Conservation (phyloP, 2,888 invertebrate species). For the Zhengitettix transpicula region DNA sequence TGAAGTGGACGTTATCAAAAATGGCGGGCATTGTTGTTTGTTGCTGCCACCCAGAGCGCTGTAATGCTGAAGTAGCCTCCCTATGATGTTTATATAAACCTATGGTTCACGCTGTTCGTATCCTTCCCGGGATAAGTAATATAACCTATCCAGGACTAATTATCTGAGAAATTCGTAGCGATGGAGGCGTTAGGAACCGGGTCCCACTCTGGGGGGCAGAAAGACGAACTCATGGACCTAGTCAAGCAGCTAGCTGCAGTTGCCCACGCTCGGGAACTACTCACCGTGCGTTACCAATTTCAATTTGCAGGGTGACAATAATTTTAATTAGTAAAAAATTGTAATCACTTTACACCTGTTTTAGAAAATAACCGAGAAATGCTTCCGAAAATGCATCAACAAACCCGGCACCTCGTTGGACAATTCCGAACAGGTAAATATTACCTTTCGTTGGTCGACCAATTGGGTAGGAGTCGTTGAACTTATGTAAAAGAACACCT, state of each 20-base stretch:
- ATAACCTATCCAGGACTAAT: too few relatives aligned
- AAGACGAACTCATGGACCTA: conserved; percentile 82
- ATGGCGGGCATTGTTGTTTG: too few relatives aligned
- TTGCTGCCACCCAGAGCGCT: too few relatives aligned
- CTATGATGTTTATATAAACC: too few relatives aligned
- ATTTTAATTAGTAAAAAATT: background rate
- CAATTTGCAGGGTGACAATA: conserved; percentile 6
- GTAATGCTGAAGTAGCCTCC: too few relatives aligned
- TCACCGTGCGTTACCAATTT: conserved; percentile 41
- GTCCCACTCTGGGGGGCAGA: conserved; percentile 47
- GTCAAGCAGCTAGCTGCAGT: conserved; percentile 90
- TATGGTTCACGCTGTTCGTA: too few relatives aligned
- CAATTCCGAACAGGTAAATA: conserved; percentile 70
- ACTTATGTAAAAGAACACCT: too few relatives aligned
- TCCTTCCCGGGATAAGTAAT: too few relatives aligned
- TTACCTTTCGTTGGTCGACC: too few relatives aligned
- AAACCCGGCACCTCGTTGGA: conserved; percentile 84
- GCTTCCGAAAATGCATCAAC: conserved; percentile 83
- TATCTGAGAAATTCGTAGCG: background rate
- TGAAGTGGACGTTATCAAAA: too few relatives aligned
- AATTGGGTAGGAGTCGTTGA: too few relatives aligned
- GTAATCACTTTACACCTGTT: conserved; percentile 1
- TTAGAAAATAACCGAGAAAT: conserved; percentile 92
- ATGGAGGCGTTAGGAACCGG: conserved; percentile 43
- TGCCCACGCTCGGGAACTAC: conserved; percentile 81